Evolutionary conservation across 2,888 invertebrate species (phyloP), one percentile per base, ranked within the genome.

Genomic region (Cryptops parisi): DNA sequence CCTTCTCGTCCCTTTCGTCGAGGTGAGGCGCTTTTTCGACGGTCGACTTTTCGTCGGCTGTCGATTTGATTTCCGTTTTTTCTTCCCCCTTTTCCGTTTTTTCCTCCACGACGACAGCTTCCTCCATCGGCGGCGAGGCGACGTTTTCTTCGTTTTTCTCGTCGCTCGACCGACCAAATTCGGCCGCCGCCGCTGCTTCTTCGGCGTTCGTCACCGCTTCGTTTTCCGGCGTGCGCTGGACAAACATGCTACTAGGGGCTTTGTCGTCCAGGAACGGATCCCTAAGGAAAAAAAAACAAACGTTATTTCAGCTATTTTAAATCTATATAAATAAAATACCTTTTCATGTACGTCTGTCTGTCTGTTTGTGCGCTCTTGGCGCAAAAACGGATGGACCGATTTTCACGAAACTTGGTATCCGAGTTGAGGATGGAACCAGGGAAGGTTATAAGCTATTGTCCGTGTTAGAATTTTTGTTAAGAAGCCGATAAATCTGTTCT

Each of bases 31-130:
- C 23, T 24, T 46, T 46, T 9, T 22, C 23, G 2, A 46, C 46
- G n/a, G 46, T 46, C 2, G 46, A 46, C 24, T 46, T 46, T 25
- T 46, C 46, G 24, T 46, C 46, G 5, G 46, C 46, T 17, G 23
- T 46, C 15, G 46, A 46, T 24, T 46, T 46, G 6, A 46, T 6
- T 17, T 46, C 46, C 15, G 46, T 46, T 17, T 24, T 46, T 3
- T 23, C 46, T 23, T 46, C 25, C 33, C 15, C 33, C 33, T 6
- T 33, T 6, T 6, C 6, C 2, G 24, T 46, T 46, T 22, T 22
- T 43, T 43, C 23, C 21, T 43, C 43, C 23, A 12, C 43, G 12
- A 43, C 12, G 21, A 43, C 21, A 43, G 23, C 17, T 43, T 43
- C 23, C 43, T 43, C 43, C 12, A 23, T 12, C 15, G n/a, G 12